These are phyloP conservation scores for Sepiola atlantica DNA, from an alignment of 2,888 invertebrate species.

Conservation along the genomic window DNA sequence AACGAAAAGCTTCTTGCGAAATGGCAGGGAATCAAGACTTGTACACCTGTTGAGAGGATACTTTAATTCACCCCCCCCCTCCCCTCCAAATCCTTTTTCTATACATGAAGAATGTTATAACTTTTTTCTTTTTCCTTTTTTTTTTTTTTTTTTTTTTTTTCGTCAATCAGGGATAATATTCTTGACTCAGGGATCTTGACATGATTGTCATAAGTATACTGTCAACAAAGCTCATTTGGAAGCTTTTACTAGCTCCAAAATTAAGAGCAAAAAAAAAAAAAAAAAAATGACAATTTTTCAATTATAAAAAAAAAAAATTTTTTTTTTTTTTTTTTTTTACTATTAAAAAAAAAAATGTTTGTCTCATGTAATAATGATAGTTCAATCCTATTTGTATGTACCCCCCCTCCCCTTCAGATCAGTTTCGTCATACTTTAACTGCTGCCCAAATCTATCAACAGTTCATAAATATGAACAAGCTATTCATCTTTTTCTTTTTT, in stretches of 20 bases:
- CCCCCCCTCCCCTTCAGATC: not conserved
- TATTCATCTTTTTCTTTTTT: not conserved
- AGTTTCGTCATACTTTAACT: slow-evolving; percentile 39
- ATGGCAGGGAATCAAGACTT: slow-evolving; percentile 1
- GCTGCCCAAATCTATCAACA: slow-evolving; percentile 38
- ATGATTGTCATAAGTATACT: slow-evolving; percentile 38
- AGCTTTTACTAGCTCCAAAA: slow-evolving; percentile 21
- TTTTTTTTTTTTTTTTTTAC: too few relatives aligned
- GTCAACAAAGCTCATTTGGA: slow-evolving; percentile 6
- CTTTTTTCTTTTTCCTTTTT: not conserved
- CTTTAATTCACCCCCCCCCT: not conserved
- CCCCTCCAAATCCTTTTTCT: not conserved
- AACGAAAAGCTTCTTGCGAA: not conserved
- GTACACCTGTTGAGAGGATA: slow-evolving; percentile 8
- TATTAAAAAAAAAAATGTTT: not conserved
- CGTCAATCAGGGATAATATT: slow-evolving; percentile 40
- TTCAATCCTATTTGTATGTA: slow-evolving; percentile 43
- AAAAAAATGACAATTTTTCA: not conserved
- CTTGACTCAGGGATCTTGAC: slow-evolving; percentile 41
- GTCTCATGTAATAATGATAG: slow-evolving; percentile 33
- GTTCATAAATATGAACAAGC: slow-evolving; percentile 9
- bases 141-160: not conserved
- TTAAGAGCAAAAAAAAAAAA: not conserved
- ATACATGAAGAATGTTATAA: not conserved
- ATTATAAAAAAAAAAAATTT: not conserved